Conservation (phyloP, 2,888 invertebrate species). For the Sthenelais limicola region DNA sequence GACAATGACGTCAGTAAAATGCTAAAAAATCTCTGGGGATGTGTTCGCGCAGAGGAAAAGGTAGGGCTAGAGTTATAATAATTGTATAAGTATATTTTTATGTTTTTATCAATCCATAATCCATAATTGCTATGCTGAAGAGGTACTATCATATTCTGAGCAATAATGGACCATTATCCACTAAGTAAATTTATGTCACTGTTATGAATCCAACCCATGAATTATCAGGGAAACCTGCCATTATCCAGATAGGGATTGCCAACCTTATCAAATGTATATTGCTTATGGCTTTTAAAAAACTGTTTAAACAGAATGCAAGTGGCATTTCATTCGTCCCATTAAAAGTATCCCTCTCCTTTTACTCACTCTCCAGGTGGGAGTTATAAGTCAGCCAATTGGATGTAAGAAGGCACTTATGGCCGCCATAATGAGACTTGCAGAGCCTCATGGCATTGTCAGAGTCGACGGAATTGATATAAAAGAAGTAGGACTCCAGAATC, state of each 20-base stretch:
- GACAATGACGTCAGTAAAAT: conserved; percentile 49
- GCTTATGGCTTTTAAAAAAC: not conserved
- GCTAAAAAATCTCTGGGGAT: conserved; percentile 58
- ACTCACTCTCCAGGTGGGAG: conserved; percentile 53
- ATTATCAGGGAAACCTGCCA: too few relatives aligned
- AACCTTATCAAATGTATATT: too few relatives aligned
- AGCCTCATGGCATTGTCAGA: conserved; percentile 52
- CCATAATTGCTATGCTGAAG: too few relatives aligned
- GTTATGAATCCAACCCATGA: not conserved
- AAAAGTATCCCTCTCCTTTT: not conserved
- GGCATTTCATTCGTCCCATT: too few relatives aligned
- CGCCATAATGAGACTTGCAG: conserved; percentile 53
- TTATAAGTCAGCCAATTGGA: conserved; percentile 54
- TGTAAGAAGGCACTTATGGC: conserved; percentile 55
- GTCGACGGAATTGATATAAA: conserved; percentile 59
- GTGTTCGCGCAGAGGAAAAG: conserved; percentile 60
- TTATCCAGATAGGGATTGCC: too few relatives aligned
- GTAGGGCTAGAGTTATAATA: conserved; percentile 41
- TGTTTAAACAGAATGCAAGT: not conserved
- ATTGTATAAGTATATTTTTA: too few relatives aligned
- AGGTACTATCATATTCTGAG: too few relatives aligned
- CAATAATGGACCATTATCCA: too few relatives aligned
- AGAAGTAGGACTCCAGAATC: conserved; percentile 51
- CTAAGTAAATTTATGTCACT: not conserved
- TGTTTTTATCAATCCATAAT: too few relatives aligned